Conservation (phyloP, 1,140 invertebrate species). For the Caenorhabditis remanei region DNA sequence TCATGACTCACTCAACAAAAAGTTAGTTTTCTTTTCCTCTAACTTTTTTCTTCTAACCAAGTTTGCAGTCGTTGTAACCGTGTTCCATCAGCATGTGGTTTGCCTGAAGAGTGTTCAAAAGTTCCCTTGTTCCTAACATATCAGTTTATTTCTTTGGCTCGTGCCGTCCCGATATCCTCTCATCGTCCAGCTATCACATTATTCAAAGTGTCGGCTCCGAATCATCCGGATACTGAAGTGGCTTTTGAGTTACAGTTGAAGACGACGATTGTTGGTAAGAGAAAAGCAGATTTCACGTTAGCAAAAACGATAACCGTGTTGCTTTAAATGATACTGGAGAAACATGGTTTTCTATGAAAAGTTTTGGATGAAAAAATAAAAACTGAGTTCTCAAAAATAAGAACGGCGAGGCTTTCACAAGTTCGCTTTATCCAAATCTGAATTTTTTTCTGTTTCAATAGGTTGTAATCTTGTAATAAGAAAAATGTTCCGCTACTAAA, state of each 20-base stretch:
- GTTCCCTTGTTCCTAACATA: constrained; percentile 71
- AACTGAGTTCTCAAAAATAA: too few relatives aligned
- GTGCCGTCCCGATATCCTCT: constrained; percentile 76
- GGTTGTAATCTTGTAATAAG: neutral
- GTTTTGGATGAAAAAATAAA: too few relatives aligned
- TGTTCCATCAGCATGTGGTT: constrained; percentile 66
- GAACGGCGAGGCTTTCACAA: too few relatives aligned
- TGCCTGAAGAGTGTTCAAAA: constrained; percentile 69
- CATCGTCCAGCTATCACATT: constrained; percentile 76
- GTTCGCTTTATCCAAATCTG: too few relatives aligned
- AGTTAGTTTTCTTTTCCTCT: constrained; percentile 81
- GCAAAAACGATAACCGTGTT: too few relatives aligned
- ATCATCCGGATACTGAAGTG: constrained; percentile 68
- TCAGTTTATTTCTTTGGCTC: constrained; percentile 76
- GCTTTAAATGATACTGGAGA: too few relatives aligned
- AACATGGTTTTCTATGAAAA: too few relatives aligned
- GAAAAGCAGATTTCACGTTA: neutral
- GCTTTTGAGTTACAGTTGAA: constrained; percentile 76
- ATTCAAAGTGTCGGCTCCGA: constrained; percentile 76
- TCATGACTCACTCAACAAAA: constrained; percentile 83
- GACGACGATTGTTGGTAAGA: constrained; percentile 68
- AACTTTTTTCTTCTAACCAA: neutral
- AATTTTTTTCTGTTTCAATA: too few relatives aligned
- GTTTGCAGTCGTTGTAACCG: constrained; percentile 75
- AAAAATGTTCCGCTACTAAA: neutral